A percentile compares a stretch with the other conserved stretches of the same genome.
Evolutionary conservation across 30 jellyfish, hydroid and myxozoan genomes (phyloP).

Genomic region (Aurelia sp.): DNA sequence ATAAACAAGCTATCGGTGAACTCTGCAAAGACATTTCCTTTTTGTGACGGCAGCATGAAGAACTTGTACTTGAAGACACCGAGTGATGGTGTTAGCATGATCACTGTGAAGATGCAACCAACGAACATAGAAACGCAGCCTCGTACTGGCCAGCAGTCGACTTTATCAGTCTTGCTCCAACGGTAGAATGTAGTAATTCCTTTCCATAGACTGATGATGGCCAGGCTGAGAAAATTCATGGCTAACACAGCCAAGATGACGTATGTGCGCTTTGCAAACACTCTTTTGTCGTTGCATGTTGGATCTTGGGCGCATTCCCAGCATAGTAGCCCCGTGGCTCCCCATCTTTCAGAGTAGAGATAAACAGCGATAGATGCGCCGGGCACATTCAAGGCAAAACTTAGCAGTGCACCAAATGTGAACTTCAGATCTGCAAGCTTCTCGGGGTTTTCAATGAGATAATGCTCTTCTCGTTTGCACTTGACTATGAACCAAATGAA

Average conservation of each 20-base stretch:
- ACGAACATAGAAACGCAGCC: conserved; percentile 96
- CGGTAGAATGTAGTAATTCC: conserved; percentile 95
- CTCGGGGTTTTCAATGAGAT: conserved; percentile 78
- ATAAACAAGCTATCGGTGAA: conserved; percentile 87
- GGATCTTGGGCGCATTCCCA: conserved; percentile 98
- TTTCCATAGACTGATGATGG: conserved; percentile 86
- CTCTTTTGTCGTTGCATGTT: conserved; percentile 80
- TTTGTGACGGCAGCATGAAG: conserved; percentile 79
- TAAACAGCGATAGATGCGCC: conserved; percentile 90
- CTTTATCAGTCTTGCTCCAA: conserved; percentile 94
- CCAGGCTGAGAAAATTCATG: conserved; percentile 71
- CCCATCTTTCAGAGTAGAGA: conserved; percentile 79
- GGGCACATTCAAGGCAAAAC: conserved; percentile 88
- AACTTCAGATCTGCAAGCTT: conserved; percentile 82
- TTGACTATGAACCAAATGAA: conserved; percentile 86
- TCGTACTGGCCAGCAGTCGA: conserved; percentile 96
- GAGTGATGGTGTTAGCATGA: conserved; percentile 90
- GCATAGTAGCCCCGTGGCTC: conserved; percentile 83
- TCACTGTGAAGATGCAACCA: conserved; percentile 76
- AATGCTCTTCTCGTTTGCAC: conserved; percentile 64
- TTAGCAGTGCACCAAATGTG: conserved; percentile 79
- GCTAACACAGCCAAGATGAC: conserved; percentile 70
- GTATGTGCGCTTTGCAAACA: conserved; percentile 70
- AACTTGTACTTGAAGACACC: conserved; percentile 94
- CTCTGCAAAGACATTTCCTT: conserved; percentile 78